Evolutionary conservation across 1,140 invertebrate species (phyloP).

Genomic region (Drosophila pseudoananassae): DNA sequence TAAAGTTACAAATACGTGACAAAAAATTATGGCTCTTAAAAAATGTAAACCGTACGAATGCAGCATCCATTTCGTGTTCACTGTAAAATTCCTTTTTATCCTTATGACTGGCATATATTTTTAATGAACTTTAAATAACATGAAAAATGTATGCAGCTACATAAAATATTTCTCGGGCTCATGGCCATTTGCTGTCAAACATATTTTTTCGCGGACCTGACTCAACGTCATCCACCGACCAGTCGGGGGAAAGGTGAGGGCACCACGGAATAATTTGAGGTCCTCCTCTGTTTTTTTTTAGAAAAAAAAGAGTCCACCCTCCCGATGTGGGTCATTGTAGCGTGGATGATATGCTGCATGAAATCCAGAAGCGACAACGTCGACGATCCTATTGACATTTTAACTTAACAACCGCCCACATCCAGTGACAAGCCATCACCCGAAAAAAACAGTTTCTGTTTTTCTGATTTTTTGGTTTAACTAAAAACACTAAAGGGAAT

Average conservation of each 20-base stretch:
- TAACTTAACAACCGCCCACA: slow-evolving; percentile 26
- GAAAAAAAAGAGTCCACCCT: neutral
- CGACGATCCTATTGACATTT: slow-evolving; percentile 53
- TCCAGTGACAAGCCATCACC: slow-evolving; percentile 5
- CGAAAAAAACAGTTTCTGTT: slow-evolving; percentile 14
- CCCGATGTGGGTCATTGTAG: slow-evolving; percentile 47
- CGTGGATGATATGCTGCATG: slow-evolving; percentile 19
- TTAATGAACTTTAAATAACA: slow-evolving; percentile 76
- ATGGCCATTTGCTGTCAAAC: slow-evolving; percentile 18
- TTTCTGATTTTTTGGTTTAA: slow-evolving; percentile 9
- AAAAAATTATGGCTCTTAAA: no score
- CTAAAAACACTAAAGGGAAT: neutral
- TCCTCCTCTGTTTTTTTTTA: slow-evolving; percentile 27
- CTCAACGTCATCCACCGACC: slow-evolving; percentile 34
- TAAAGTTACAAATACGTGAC: neutral
- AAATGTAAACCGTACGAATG: neutral
- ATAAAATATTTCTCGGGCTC: slow-evolving; percentile 46
- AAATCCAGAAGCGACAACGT: slow-evolving; percentile 32
- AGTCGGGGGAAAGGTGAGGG: neutral
- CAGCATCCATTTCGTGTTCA: neutral
- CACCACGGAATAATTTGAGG: slow-evolving; percentile 49
- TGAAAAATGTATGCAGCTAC: slow-evolving; percentile 52
- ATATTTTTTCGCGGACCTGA: slow-evolving; percentile 20
- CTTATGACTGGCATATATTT: slow-evolving; percentile 32
- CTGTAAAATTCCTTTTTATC: slow-evolving; percentile 3